These are phyloP conservation scores for Ips typographus DNA, from an alignment of 1,140 invertebrate genomes.

Conservation along the genomic window DNA sequence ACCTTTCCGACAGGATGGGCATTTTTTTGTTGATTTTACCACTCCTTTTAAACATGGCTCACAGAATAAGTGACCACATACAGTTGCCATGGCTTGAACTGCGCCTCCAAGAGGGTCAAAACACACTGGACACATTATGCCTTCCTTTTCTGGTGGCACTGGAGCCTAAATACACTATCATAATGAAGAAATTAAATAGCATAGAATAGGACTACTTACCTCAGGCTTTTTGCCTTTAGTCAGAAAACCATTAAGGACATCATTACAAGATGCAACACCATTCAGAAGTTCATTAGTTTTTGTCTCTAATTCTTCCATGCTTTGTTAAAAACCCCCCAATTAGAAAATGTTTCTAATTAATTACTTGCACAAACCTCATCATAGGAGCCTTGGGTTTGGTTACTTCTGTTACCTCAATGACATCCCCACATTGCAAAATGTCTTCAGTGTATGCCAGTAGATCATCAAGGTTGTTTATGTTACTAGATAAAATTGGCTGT, in stretches of 20 bases:
- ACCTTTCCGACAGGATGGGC: constrained; percentile 37
- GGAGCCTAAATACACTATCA: no score
- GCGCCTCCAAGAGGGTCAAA: constrained; percentile 29
- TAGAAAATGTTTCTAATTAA: no score
- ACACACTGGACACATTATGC: constrained; percentile 35
- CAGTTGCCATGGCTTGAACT: constrained; percentile 26
- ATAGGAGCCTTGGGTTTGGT: constrained; percentile 2
- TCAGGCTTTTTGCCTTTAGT: constrained; percentile 23
- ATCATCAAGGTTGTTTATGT: neutral
- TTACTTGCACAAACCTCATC: constrained; percentile 3
- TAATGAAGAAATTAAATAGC: no score
- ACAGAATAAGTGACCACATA: constrained; percentile 41
- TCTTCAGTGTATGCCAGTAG: neutral
- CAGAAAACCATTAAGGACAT: constrained; percentile 8
- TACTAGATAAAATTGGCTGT: neutral
- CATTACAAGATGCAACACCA: constrained; percentile 22
- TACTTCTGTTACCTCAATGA: neutral
- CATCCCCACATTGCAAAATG: neutral
- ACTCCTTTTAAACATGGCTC: constrained; percentile 29
- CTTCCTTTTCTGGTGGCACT: constrained; percentile 18
- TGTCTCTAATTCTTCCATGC: constrained; percentile 30
- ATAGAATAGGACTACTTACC: neutral
- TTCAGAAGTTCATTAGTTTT: constrained; percentile 37
- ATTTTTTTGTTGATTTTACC: constrained; percentile 31
- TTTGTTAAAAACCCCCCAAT: neutral